These are phyloP conservation scores for Thalassaphorura encarpata DNA, from an alignment of 1,140 invertebrate genomes.

Conservation along the genomic window DNA sequence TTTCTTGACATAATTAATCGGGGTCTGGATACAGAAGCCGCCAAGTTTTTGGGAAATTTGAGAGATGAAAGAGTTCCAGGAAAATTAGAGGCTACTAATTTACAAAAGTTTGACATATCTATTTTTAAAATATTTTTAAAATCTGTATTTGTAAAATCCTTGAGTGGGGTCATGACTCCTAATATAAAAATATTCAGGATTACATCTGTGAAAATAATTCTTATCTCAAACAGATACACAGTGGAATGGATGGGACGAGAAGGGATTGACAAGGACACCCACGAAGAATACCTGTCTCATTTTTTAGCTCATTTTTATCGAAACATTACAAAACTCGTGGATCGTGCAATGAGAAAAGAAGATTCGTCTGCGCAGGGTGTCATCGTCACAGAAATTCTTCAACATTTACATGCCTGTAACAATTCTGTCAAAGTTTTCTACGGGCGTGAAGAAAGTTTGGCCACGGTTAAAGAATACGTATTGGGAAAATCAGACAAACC, in stretches of 20 bases:
- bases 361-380: conserved; percentile 86
- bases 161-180: background rate
- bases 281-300: conserved; percentile 86
- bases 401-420: conserved; percentile 92
- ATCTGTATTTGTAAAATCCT: background rate
- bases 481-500: conserved; percentile 67
- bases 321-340: conserved; percentile 84
- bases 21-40: conserved; percentile 85
- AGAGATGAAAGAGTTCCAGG: conserved; percentile 74
- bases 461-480: conserved; percentile 76
- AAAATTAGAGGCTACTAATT: conserved; percentile 78
- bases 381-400: conserved; percentile 90
- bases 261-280: conserved; percentile 83
- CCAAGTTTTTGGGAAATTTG: conserved; percentile 76
- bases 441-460: conserved; percentile 77
- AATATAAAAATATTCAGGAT: no score
- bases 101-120: conserved; percentile 56
- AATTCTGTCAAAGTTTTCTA: conserved; percentile 95
- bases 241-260: conserved; percentile 96
- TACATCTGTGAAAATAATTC: background rate
- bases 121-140: background rate
- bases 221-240: conserved; percentile 63
- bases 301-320: conserved; percentile 94
- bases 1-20: conserved; percentile 92
- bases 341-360: conserved; percentile 89